phyloP scores from a whole-genome alignment of 23 tunicate genomes.

The Styela plicata region DNA sequence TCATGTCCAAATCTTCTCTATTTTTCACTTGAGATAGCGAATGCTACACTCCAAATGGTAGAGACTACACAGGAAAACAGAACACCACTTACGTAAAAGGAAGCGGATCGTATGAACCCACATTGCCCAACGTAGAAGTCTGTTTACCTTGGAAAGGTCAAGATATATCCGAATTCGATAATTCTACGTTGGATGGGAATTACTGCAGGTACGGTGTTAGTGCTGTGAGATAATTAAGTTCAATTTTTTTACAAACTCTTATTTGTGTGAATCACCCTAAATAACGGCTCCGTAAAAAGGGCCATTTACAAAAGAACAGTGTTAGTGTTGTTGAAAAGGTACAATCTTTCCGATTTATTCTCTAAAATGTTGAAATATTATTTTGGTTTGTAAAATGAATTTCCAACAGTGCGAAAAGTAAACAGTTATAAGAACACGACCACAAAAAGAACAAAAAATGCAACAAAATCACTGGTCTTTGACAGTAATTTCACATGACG shows the following conservation, averaged over 20 bases:
- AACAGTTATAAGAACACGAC: too few species aligned
- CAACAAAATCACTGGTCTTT: too few species aligned
- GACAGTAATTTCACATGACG: too few species aligned
- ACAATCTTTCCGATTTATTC: too few species aligned
- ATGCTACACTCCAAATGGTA: constrained; percentile 71
- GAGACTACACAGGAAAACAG: constrained; percentile 53
- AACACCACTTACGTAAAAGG: constrained; percentile 30
- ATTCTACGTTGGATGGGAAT: constrained; percentile 29
- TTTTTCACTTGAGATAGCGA: constrained; percentile 45
- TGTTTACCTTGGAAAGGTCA: constrained; percentile 51
- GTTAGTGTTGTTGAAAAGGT: too few species aligned
- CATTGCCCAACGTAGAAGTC: constrained; percentile 3
- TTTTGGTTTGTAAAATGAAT: too few species aligned
- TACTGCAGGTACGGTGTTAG: constrained; percentile 56
- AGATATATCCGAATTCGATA: constrained; percentile 28
- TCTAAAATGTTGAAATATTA: too few species aligned
- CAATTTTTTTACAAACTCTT: background rate
- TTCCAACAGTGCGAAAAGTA: too few species aligned
- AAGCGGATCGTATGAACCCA: constrained; percentile 14
- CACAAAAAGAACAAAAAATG: too few species aligned
- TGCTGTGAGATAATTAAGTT: background rate
- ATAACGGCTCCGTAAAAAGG: background rate
- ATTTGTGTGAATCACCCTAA: background rate
- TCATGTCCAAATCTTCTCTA: too few species aligned
- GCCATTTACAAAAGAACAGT: too few species aligned